Evolutionary conservation across 2,797 vertebrate species (phyloP), one percentile per base, ranked within the genome.

Genomic region (Zalophus californianus): DNA sequence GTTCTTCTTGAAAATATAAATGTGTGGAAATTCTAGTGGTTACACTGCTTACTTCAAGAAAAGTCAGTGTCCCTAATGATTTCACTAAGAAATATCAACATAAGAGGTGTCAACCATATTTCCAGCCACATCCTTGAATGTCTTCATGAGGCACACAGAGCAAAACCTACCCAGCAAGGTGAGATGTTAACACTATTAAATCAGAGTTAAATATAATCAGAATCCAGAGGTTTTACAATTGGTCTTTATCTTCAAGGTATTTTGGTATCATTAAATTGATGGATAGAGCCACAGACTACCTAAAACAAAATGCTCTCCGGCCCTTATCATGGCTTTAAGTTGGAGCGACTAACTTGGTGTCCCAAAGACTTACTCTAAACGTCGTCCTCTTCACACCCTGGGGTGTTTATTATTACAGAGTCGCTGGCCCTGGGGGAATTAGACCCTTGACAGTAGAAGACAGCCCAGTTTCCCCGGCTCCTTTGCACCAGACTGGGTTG

Each of bases 291-390:
- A 78, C 48, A 90, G 41, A 78, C 64, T 85, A 14, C 8, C 75
- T 92, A 72, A 80, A 92, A 97, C 77, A 80, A 92, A 96, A 75
- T 91, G 80, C 83, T 96, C 68, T 94, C 84, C 60, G 11, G 10
- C 21, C 58, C 23, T 94, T 90, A 68, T 79, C 60, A 48, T 60
- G 78, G 77, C 73, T 87, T 96, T 70, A 89, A 62, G 68, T 85
- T 29, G 41, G 54, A 97, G 60, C 27, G 88, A 27, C 64, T 94
- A 73, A 23, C 60, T 88, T 88, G 35, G 10, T 78, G 38, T 86
- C 50, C 85, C 38, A 14, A 90, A 92, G 70, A 91, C 77, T 64
- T 85, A 41, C 29, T 96, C 58, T 87, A 72, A 96, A 91, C 16
- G 25, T 48, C 72, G 83, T 60, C 9, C 16, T 77, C 7, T 29